Evolutionary conservation across 53 echinoderm and acorn worm species (phyloP).

Genomic region (Patiria pectinifera): DNA sequence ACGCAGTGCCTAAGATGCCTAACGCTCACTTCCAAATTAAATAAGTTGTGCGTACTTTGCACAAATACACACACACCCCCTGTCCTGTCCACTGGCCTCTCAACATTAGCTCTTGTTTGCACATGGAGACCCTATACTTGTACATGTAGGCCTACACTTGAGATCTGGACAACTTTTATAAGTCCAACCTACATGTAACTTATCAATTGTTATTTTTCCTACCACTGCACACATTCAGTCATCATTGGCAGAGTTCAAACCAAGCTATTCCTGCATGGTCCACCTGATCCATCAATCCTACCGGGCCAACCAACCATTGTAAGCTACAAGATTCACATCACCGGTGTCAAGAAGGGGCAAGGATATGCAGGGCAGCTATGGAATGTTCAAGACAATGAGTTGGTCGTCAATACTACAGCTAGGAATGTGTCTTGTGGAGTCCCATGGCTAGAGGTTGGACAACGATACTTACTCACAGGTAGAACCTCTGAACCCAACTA

Average conservation of each 20-base stretch:
- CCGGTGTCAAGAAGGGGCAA: slow-evolving; percentile 26
- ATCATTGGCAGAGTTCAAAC: slow-evolving; percentile 10
- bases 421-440: slow-evolving; percentile 74
- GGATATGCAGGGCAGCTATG: background rate
- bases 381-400: background rate
- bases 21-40: too few relatives aligned
- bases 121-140: too few relatives aligned
- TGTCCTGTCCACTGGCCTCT: too few relatives aligned
- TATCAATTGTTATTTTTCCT: background rate
- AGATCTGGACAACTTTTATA: too few relatives aligned
- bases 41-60: too few relatives aligned
- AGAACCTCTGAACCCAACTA: background rate
- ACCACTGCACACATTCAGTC: background rate
- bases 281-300: background rate
- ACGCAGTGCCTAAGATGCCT: too few relatives aligned
- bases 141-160: too few relatives aligned
- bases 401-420: slow-evolving; percentile 65
- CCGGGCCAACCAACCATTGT: background rate
- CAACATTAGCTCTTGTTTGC: too few relatives aligned
- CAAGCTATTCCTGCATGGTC: background rate
- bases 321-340: slow-evolving; percentile 17
- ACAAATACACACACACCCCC: too few relatives aligned
- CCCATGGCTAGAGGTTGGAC: slow-evolving; percentile 54
- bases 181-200: background rate
- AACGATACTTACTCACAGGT: slow-evolving; percentile 85